Evolutionary conservation across 92 coral and sea anemone genomes (phyloP).

Genomic region (Phenganax subtilis): DNA sequence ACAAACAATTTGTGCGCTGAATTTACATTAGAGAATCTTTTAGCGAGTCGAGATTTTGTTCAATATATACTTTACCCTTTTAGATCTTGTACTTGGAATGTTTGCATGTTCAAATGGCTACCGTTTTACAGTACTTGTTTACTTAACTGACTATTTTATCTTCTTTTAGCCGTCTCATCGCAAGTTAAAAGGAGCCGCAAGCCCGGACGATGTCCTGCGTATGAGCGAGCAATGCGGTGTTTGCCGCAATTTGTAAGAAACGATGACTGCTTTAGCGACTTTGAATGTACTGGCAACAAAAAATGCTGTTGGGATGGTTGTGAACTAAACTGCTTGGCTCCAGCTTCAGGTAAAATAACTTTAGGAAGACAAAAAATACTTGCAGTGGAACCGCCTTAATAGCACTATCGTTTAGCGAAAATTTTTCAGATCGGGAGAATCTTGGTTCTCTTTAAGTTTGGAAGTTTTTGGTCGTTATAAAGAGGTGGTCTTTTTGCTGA

Average conservation of each 20-base stretch:
- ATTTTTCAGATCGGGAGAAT: not conserved
- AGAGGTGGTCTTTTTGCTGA: too few species aligned
- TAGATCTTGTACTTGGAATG: too few species aligned
- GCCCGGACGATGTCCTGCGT: conserved; percentile 43
- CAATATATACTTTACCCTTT: too few species aligned
- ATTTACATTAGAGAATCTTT: too few species aligned
- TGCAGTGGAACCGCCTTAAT: not conserved
- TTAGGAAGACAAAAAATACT: too few species aligned
- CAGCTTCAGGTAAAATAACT: conserved; percentile 18
- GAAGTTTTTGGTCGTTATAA: too few species aligned
- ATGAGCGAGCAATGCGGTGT: conserved; percentile 18
- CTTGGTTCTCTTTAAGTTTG: too few species aligned
- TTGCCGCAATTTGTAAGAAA: conserved; percentile 25
- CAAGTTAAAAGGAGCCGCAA: conserved; percentile 12
- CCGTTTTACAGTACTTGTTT: too few species aligned
- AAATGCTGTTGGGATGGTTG: conserved; percentile 41
- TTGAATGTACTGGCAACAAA: conserved; percentile 25
- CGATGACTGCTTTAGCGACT: conserved; percentile 27
- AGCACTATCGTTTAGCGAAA: not conserved
- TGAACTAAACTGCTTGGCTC: conserved; percentile 30
- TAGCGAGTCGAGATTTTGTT: too few species aligned
- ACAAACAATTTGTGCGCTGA: too few species aligned
- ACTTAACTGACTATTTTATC: not conserved
- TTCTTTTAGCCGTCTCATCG: conserved; percentile 23
- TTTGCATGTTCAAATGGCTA: too few species aligned